Conservation (phyloP, 2,113 vertebrate species). For the Equus przewalskii region DNA sequence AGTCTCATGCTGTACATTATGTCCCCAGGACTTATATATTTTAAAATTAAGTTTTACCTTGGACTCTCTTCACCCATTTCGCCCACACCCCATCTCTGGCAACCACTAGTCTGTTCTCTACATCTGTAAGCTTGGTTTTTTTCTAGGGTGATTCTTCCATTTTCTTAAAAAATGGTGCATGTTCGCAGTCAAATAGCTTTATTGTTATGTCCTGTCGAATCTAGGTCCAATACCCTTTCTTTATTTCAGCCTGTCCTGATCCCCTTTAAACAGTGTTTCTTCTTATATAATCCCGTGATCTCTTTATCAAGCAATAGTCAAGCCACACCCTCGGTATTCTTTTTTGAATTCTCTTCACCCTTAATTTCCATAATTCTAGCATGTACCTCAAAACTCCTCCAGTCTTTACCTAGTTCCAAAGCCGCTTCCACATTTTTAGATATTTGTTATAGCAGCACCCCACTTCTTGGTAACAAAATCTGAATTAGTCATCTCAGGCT, state of each 20-base stretch:
- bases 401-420: too few species aligned
- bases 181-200: not conserved
- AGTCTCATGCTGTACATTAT: not conserved
- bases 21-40: not conserved
- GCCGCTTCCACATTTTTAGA: too few species aligned
- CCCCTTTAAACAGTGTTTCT: not conserved
- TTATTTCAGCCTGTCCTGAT: not conserved
- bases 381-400: too few species aligned
- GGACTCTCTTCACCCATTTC: not conserved
- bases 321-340: not conserved
- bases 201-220: not conserved
- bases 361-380: too few species aligned
- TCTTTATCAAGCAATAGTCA: not conserved
- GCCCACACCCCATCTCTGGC: not conserved
- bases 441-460: too few species aligned
- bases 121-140: not conserved
- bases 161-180: not conserved
- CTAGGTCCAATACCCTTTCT: not conserved
- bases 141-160: not conserved
- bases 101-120: not conserved
- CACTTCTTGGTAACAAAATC: not conserved
- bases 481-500: not conserved
- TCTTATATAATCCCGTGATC: not conserved
- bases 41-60: not conserved
- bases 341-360: not conserved